Conservation (phyloP, 2,797 vertebrate genomes). For the Octomys mimax region DNA sequence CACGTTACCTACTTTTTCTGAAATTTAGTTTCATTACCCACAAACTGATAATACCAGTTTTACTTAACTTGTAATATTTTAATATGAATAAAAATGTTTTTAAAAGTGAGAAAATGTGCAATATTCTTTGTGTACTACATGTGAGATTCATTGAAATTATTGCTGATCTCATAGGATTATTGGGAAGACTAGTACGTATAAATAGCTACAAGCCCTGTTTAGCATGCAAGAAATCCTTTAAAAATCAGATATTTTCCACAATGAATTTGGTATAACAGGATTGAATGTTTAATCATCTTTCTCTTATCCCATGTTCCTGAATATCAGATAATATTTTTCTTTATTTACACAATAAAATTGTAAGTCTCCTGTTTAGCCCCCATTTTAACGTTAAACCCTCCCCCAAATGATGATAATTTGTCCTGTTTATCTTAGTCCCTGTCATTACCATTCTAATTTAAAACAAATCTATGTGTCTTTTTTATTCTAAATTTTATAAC, state of each 20-base stretch:
- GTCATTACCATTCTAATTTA: background rate
- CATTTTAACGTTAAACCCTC: background rate
- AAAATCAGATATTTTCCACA: background rate
- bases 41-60: background rate
- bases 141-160: background rate
- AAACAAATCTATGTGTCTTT: background rate
- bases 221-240: background rate
- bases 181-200: background rate
- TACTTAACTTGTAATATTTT: background rate
- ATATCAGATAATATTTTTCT: background rate
- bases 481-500: background rate
- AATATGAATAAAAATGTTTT: background rate
- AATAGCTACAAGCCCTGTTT: background rate
- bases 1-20: background rate
- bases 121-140: background rate
- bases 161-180: background rate
- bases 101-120: background rate
- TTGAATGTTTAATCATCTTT: background rate
- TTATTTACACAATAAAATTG: background rate
- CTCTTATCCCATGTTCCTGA: background rate
- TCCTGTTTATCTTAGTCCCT: background rate
- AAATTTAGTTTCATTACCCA: background rate
- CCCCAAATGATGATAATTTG: background rate
- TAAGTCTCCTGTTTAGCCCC: background rate
- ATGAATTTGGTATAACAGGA: background rate